These are phyloP conservation scores for Mesocentrotus franciscanus DNA, from an alignment of 53 echinoderm and acorn worm species.

Conservation along the genomic window DNA sequence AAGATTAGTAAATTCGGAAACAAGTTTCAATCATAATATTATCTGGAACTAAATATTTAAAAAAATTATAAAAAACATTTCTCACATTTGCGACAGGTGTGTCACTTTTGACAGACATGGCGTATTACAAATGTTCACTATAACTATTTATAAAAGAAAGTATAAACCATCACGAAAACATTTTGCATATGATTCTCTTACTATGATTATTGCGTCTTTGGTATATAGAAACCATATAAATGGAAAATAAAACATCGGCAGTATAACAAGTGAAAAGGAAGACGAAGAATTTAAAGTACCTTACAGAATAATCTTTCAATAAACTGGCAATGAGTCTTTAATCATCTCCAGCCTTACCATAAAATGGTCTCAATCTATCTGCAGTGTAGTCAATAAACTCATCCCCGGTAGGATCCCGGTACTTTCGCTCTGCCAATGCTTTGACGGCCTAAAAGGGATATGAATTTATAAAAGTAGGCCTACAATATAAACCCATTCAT, in stretches of 20 bases:
- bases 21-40: not conserved
- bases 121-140: too few species aligned
- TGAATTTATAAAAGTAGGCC: too few species aligned
- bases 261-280: too few species aligned
- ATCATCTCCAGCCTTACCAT: not conserved
- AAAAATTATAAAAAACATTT: too few species aligned
- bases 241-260: not conserved
- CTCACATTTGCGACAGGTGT: too few species aligned
- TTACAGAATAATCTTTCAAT: not conserved
- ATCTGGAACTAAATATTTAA: not conserved
- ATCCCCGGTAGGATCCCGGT: conserved; percentile 59
- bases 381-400: conserved; percentile 54
- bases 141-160: too few species aligned
- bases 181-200: too few species aligned
- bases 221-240: not conserved
- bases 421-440: conserved; percentile 44
- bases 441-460: conserved; percentile 2
- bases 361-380: conserved; percentile 47
- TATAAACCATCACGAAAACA: not conserved
- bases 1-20: not conserved
- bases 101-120: too few species aligned
- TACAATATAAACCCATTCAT: not conserved
- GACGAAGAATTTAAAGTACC: not conserved
- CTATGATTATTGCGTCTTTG: not conserved
- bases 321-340: not conserved